Percentiles rank a stretch among this genome's conserved stretches.
phyloP scores from a whole-genome alignment of 2,888 invertebrate species.

The Phytoseiulus persimilis region DNA sequence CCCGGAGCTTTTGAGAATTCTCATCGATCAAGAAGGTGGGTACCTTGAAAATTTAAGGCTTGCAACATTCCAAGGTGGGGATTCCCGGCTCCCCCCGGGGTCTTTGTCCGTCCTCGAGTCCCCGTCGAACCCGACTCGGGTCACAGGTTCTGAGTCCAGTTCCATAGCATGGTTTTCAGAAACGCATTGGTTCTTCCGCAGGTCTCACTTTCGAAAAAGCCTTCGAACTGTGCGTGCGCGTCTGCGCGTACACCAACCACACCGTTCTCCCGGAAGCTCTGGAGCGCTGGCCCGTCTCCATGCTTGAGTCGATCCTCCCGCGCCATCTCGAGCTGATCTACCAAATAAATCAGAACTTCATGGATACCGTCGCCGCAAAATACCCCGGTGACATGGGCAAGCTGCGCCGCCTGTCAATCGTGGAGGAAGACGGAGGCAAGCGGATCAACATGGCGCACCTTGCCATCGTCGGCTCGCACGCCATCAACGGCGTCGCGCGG shows the following conservation, averaged over 20 bases:
- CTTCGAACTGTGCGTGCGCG: conserved; percentile 73
- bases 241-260: conserved; percentile 98
- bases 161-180: too few relatives aligned
- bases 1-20: conserved; percentile 88
- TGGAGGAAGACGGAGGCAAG: conserved; percentile 92
- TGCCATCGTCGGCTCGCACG: conserved; percentile 89
- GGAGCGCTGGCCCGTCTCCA: conserved; percentile 82
- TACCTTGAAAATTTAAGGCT: background rate
- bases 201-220: conserved; percentile 54
- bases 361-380: conserved; percentile 56
- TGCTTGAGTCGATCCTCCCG: conserved; percentile 81
- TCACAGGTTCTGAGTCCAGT: too few relatives aligned
- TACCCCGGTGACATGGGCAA: conserved; percentile 65
- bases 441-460: conserved; percentile 97
- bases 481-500: conserved; percentile 91
- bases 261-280: conserved; percentile 95
- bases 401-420: conserved; percentile 68
- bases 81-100: too few relatives aligned
- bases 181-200: conserved; percentile 47
- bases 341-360: conserved; percentile 70
- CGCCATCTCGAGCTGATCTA: conserved; percentile 96
- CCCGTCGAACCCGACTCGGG: too few relatives aligned
- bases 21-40: conserved; percentile 74
- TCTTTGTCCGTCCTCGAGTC: too few relatives aligned
- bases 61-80: too few relatives aligned